These are phyloP conservation scores for Vidua chalybeata DNA, from an alignment of 2,113 vertebrate genomes.

Conservation along the genomic window DNA sequence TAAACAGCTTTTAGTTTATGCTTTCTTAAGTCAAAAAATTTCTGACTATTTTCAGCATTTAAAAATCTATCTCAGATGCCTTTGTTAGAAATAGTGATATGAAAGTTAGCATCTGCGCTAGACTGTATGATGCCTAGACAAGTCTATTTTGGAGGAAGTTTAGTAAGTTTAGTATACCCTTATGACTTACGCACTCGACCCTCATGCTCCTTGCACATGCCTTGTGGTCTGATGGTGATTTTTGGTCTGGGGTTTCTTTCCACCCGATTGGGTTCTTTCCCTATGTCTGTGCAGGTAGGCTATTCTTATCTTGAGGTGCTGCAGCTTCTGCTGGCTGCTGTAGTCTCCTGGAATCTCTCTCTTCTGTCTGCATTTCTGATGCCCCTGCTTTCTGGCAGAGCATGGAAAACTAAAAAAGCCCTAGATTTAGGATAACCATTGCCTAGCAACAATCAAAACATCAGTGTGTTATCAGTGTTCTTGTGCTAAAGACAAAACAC, in stretches of 20 bases:
- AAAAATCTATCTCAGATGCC: background rate
- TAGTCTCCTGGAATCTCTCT: background rate
- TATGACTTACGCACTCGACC: background rate
- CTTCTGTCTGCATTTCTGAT: background rate
- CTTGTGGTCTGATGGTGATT: fast-evolving
- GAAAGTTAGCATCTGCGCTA: background rate
- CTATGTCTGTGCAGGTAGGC: background rate
- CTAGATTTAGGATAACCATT: background rate
- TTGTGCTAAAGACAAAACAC: background rate
- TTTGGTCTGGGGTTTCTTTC: background rate
- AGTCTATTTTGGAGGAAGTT: background rate
- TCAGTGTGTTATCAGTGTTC: background rate
- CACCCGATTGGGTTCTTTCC: background rate
- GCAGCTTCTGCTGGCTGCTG: background rate
- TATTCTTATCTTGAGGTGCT: background rate
- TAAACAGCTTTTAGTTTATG: background rate
- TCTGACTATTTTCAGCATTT: background rate
- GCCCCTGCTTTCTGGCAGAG: background rate
- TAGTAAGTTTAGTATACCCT: background rate
- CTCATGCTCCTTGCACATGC: background rate
- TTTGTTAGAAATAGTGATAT: background rate
- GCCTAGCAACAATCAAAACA: background rate
- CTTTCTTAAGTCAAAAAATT: background rate
- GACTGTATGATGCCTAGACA: background rate
- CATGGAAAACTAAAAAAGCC: background rate